Conservation (phyloP, 2,888 invertebrate genomes). For the Lysandra bellargus region DNA sequence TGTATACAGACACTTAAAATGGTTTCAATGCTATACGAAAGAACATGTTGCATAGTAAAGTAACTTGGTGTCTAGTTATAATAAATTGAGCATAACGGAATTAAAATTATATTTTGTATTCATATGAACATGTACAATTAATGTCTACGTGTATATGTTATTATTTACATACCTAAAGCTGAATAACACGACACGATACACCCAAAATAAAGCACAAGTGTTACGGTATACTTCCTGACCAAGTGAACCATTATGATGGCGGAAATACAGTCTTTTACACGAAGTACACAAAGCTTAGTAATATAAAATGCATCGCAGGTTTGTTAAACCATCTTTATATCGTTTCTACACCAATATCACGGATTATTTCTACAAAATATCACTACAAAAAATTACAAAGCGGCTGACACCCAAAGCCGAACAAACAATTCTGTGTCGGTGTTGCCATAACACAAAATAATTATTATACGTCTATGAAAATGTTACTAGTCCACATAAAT, state of each 20-base stretch:
- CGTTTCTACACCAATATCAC: constrained; percentile 58
- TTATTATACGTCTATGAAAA: constrained; percentile 5
- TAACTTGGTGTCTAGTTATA: not conserved
- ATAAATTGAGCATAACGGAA: not conserved
- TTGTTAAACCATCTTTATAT: constrained; percentile 67
- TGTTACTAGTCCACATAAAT: not conserved
- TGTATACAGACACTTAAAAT: not conserved
- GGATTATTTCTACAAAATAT: constrained; percentile 63
- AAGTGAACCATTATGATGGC: constrained; percentile 75
- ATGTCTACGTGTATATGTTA: constrained; percentile 33
- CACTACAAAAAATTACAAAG: constrained; percentile 66
- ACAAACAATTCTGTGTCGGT: constrained; percentile 67
- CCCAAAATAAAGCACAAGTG: constrained; percentile 70
- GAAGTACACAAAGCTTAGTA: constrained; percentile 55
- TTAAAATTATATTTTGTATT: not conserved
- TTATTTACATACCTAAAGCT: constrained; percentile 64
- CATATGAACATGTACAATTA: not conserved
- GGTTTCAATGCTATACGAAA: not conserved
- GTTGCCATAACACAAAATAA: constrained; percentile 47
- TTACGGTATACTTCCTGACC: constrained; percentile 65
- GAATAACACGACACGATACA: constrained; percentile 67
- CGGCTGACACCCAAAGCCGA: constrained; percentile 79
- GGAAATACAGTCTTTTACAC: constrained; percentile 66
- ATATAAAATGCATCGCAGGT: constrained; percentile 63
- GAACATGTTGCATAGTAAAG: constrained; percentile 10